phyloP scores from a whole-genome alignment of 2,113 vertebrate genomes.

The Pseudois nayaur region DNA sequence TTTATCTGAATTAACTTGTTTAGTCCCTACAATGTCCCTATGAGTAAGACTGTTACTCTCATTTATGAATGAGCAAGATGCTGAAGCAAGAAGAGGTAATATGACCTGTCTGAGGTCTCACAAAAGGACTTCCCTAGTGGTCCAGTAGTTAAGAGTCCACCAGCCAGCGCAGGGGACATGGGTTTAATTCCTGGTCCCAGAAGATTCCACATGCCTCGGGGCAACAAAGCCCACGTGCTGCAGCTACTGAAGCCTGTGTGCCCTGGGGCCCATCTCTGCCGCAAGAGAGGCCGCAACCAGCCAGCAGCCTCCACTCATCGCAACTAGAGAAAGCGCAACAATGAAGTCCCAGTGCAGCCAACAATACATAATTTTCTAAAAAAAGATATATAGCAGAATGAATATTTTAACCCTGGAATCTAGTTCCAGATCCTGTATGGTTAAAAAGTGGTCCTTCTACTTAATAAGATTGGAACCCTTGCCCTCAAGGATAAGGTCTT shows the following conservation, averaged over 20 bases:
- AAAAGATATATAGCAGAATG: background rate
- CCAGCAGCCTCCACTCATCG: background rate
- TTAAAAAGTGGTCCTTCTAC: background rate
- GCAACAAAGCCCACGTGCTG: background rate
- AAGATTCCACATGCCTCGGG: background rate
- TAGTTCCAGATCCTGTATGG: background rate
- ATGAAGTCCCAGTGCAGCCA: fast-evolving
- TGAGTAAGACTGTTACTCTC: background rate
- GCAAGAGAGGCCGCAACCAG: background rate
- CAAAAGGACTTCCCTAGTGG: background rate
- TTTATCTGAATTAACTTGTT: background rate
- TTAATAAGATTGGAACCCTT: background rate
- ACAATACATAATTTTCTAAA: background rate
- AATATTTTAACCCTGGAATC: background rate
- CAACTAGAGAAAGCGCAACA: background rate
- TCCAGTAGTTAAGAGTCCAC: background rate
- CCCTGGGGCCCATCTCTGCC: background rate
- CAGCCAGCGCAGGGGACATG: background rate
- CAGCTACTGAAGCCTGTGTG: background rate
- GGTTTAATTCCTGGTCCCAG: background rate
- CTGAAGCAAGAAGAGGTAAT: background rate
- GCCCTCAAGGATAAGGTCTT: background rate
- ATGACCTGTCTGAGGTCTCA: background rate
- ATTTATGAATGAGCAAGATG: background rate
- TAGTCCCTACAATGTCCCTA: background rate